Percentiles rank a stretch among this genome's conserved stretches.
phyloP scores from a whole-genome alignment of 1,140 invertebrate species.

The Coelopa frigida region DNA sequence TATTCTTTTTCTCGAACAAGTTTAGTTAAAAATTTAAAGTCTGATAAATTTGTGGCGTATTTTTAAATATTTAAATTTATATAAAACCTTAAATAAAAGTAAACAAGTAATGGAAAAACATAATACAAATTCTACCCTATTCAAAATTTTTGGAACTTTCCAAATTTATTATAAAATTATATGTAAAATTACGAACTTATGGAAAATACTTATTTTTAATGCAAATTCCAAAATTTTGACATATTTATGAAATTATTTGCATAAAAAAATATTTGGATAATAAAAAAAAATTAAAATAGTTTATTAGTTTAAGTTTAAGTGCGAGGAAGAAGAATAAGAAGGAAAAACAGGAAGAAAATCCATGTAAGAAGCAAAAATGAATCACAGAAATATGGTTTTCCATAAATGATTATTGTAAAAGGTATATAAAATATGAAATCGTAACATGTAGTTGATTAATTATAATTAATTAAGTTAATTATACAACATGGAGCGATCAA shows the following conservation, averaged over 20 bases:
- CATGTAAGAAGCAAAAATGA: constrained; percentile 1
- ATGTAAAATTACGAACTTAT: too few species aligned
- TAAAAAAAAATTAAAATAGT: constrained; percentile 3
- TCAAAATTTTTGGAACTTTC: neutral
- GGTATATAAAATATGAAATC: too few species aligned
- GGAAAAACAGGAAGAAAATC: constrained; percentile 1
- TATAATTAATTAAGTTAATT: too few species aligned
- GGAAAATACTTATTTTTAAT: too few species aligned
- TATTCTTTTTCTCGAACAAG: constrained; percentile 2
- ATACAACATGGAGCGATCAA: too few species aligned
- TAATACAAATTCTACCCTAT: neutral
- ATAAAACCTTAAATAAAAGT: constrained; percentile 6
- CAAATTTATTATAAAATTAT: too few species aligned
- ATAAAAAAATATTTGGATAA: constrained; percentile 8
- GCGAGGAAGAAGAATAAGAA: constrained; percentile 6
- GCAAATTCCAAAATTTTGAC: too few species aligned
- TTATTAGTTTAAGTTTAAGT: constrained; percentile 4
- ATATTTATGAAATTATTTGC: too few species aligned
- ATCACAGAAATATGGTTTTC: neutral
- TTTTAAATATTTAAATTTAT: constrained; percentile 5
- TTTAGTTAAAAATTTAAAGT: neutral
- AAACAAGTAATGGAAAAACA: neutral
- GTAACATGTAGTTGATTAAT: too few species aligned
- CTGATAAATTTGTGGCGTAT: neutral
- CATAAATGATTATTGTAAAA: too few species aligned